Conservation (phyloP, 2,113 vertebrate species). For the Alethe diademata region DNA sequence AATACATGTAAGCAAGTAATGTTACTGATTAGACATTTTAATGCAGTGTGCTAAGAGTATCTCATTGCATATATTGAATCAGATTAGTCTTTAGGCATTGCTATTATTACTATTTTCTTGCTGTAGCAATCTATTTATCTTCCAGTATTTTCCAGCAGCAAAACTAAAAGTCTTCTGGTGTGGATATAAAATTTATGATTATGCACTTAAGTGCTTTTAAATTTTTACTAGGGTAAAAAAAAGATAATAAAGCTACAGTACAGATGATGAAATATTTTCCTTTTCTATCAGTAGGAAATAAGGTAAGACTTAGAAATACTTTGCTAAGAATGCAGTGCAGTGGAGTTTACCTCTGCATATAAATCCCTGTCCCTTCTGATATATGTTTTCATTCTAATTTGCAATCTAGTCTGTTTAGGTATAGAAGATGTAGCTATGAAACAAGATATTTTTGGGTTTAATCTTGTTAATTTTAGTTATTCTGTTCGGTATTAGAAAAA, state of each 20-base stretch:
- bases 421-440: background rate
- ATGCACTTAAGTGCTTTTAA: background rate
- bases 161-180: background rate
- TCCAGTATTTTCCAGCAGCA: background rate
- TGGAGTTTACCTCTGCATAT: background rate
- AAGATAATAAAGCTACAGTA: background rate
- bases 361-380: background rate
- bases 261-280: background rate
- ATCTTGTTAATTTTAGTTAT: background rate
- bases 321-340: background rate
- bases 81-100: background rate
- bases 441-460: background rate
- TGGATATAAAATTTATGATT: background rate
- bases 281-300: background rate
- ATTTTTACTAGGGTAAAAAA: background rate
- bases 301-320: background rate
- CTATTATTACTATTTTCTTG: background rate
- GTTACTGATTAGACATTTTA: background rate
- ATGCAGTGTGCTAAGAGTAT: background rate
- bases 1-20: background rate
- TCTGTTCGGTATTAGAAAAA: background rate
- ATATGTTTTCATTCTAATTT: background rate
- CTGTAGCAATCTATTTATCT: background rate
- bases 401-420: background rate
- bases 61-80: background rate